phyloP scores from a whole-genome alignment of 2,888 invertebrate genomes.

The Mantis religiosa region DNA sequence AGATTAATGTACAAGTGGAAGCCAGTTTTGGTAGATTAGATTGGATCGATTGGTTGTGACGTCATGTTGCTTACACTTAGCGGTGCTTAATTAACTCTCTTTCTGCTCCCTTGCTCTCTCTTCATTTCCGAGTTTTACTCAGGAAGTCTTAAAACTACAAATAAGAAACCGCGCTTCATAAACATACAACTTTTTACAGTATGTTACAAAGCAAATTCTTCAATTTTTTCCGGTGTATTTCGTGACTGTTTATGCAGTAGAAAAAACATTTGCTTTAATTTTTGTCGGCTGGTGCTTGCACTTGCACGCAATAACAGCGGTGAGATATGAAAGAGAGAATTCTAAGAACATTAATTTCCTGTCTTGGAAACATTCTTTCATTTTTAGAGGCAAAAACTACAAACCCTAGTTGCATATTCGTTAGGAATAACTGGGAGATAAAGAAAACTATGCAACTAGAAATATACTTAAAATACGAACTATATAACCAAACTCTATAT shows the following conservation, averaged over 20 bases:
- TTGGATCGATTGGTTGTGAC: not conserved
- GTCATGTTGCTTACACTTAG: not conserved
- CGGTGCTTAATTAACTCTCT: not conserved
- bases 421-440: too few species aligned
- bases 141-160: not conserved
- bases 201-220: not conserved
- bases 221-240: not conserved
- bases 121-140: not conserved
- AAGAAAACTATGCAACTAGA: too few species aligned
- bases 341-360: not conserved
- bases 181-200: not conserved
- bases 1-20: not conserved
- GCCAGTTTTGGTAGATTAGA: not conserved
- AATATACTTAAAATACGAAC: too few species aligned
- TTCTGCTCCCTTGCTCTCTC: not conserved
- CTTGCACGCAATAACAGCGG: not conserved
- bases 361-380: not conserved
- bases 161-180: not conserved
- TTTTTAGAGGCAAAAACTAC: too few species aligned
- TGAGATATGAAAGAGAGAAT: not conserved
- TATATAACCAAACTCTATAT: too few species aligned
- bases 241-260: not conserved
- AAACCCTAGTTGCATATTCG: too few species aligned
- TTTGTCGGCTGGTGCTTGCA: not conserved
- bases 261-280: not conserved